Base-by-base conservation (phyloP, 2,888 invertebrate genomes). In the Strigamia maritima region DNA sequence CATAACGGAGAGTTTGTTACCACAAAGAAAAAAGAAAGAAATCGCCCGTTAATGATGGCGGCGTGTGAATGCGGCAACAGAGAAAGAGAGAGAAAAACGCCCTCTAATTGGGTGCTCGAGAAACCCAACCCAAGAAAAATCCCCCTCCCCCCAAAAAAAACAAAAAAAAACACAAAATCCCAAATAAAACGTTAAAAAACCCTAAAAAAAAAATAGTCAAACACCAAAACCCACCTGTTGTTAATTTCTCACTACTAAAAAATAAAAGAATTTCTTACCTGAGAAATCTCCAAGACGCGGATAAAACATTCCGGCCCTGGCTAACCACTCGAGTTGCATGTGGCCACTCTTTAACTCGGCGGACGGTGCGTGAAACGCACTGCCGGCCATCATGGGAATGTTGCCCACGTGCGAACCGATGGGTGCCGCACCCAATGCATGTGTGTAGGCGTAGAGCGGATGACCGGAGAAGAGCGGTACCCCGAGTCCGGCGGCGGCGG, bases 311-410 rank as follows among this genome's bases (percentile, higher is more conserved):
- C 82, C 82, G 10, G 82, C 81, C 38, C 82, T 74, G 19, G 82
- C 82, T 28, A 82, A 77, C 82, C 82, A 82, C 70, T 82, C 82
- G 44, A 82, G 80, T 44, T 82, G 82, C 80, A 81, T 76, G 40
- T 80, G 80, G 38, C 79, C 79, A 65, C 28, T 77, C 49, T 80
- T 80, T 16, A 80, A 75, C 54, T 78, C 79, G 76, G 79, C 78
- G 16, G 80, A 79, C 54, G 82, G 81, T 24, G 81, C 75, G 26
- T 82, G 82, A 49, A 82, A 82, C 16, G 82, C 82, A 76, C 80
- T 77, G 60, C 79, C 79, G 60, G 79, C 60, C 54, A 79, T 40
- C 65, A 80, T 79, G 40, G 79, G 74, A 6, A 79, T 38, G 38
- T 24, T 16, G 2, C 78, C 75, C 75, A 79, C 44, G 75, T 70